Conservation (phyloP, 2,113 vertebrate species). For the Progne subis region DNA sequence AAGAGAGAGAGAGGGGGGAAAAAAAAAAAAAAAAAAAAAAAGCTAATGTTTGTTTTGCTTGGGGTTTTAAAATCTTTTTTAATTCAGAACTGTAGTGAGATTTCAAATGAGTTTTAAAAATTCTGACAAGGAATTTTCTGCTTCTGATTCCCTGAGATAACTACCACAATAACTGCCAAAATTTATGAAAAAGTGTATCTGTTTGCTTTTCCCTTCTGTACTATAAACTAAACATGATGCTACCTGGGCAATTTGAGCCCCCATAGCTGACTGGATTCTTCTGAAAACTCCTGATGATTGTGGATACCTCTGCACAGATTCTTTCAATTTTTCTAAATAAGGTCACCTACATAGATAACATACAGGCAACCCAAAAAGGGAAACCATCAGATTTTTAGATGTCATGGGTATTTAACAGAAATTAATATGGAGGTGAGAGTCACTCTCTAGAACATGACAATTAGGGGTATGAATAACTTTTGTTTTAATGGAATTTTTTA, state of each 20-base stretch:
- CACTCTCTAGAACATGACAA: not conserved
- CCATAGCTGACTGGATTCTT: not conserved
- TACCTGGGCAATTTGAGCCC: not conserved
- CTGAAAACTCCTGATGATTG: not conserved
- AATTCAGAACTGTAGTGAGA: not conserved
- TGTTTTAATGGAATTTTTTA: not conserved
- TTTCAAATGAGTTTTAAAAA: not conserved
- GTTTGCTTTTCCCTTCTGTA: not conserved
- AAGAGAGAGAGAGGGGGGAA: too few relatives aligned
- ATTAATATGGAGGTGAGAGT: not conserved
- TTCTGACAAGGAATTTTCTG: not conserved
- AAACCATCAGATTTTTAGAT: not conserved
- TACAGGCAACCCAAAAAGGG: accelerated
- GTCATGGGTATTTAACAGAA: not conserved
- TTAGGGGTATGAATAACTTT: too few relatives aligned
- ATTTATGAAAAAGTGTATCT: not conserved
- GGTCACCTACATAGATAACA: accelerated
- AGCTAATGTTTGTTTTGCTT: not conserved
- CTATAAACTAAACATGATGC: not conserved
- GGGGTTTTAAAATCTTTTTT: not conserved
- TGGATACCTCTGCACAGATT: not conserved
- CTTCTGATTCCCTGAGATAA: not conserved
- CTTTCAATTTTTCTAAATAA: not conserved
- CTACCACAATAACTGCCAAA: not conserved
- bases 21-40: not conserved